phyloP scores from a whole-genome alignment of 2,797 vertebrate species.

The Phrynocephalus guinanensis region DNA sequence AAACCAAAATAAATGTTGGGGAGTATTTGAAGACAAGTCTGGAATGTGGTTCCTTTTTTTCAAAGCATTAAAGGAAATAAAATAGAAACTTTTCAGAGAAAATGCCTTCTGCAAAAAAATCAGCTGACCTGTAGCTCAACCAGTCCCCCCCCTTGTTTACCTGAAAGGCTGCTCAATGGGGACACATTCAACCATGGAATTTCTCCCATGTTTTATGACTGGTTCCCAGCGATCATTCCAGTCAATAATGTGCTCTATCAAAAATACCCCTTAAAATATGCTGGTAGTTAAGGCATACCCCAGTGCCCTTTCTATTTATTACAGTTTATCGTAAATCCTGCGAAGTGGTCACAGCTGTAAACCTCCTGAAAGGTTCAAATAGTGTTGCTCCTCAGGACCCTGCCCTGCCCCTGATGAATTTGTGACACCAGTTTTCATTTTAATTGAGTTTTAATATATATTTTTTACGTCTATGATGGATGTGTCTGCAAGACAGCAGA shows the following conservation, averaged over 20 bases:
- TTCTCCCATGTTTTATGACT: slow-evolving; percentile 17
- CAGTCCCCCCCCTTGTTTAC: slow-evolving; percentile 17
- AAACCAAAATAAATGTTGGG: neutral
- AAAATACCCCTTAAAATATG: slow-evolving; percentile 32
- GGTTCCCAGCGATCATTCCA: slow-evolving; percentile 39
- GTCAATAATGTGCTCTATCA: slow-evolving; percentile 60
- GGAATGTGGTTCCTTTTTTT: neutral
- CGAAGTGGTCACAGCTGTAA: slow-evolving; percentile 25
- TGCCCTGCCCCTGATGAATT: slow-evolving; percentile 22
- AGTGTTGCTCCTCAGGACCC: slow-evolving; percentile 48
- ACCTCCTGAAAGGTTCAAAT: slow-evolving; percentile 41
- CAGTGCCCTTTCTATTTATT: slow-evolving; percentile 58
- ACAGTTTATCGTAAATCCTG: slow-evolving; percentile 43
- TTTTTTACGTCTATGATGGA: slow-evolving; percentile 63
- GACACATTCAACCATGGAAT: neutral
- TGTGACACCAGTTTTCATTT: slow-evolving; percentile 42
- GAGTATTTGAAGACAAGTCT: too few species aligned
- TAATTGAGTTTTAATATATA: slow-evolving; percentile 65
- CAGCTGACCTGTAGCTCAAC: neutral
- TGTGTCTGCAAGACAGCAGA: slow-evolving; percentile 72
- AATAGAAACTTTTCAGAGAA: neutral
- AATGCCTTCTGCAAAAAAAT: neutral
- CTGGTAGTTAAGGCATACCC: slow-evolving; percentile 51
- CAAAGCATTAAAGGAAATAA: neutral
- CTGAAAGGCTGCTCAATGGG: neutral